Evolutionary conservation across 1,140 invertebrate genomes (phyloP).

Genomic region (Andrena cerasifolii): DNA sequence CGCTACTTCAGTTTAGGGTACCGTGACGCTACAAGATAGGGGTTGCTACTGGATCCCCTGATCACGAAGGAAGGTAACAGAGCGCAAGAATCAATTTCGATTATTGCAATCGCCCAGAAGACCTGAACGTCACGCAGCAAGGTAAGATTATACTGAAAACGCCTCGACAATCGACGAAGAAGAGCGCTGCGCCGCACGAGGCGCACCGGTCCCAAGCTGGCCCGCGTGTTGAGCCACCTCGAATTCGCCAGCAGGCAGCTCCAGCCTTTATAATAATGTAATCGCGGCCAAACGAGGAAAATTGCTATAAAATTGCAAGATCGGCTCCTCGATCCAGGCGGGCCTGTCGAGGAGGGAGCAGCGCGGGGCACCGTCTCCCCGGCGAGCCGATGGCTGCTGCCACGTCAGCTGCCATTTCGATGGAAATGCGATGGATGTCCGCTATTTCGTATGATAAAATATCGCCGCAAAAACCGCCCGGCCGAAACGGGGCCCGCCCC

Average conservation of each 20-base stretch:
- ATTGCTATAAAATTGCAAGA: slow-evolving; percentile 82
- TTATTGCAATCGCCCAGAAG: no score
- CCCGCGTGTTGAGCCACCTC: neutral
- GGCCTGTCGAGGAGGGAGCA: slow-evolving; percentile 48
- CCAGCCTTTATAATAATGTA: slow-evolving; percentile 74
- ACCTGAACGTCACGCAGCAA: no score
- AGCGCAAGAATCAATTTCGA: no score
- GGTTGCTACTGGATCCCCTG: no score
- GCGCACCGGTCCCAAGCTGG: no score
- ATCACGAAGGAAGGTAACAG: no score
- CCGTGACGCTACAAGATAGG: no score
- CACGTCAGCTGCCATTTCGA: slow-evolving; percentile 79
- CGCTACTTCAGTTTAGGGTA: no score
- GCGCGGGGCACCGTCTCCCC: slow-evolving; percentile 39
- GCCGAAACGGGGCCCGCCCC: slow-evolving; percentile 63
- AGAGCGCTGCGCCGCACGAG: no score
- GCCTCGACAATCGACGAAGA: no score
- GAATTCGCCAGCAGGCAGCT: slow-evolving; percentile 59
- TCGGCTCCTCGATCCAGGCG: slow-evolving; percentile 73
- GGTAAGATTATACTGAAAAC: no score
- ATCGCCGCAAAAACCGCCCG: slow-evolving; percentile 72
- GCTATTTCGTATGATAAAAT: slow-evolving; percentile 80
- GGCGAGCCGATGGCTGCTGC: slow-evolving; percentile 73
- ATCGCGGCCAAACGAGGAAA: slow-evolving; percentile 80
- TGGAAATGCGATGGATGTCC: slow-evolving; percentile 80